Percentiles rank a stretch among this genome's conserved stretches.
Evolutionary conservation across 2,888 invertebrate genomes (phyloP).

Genomic region (Nomada flava): DNA sequence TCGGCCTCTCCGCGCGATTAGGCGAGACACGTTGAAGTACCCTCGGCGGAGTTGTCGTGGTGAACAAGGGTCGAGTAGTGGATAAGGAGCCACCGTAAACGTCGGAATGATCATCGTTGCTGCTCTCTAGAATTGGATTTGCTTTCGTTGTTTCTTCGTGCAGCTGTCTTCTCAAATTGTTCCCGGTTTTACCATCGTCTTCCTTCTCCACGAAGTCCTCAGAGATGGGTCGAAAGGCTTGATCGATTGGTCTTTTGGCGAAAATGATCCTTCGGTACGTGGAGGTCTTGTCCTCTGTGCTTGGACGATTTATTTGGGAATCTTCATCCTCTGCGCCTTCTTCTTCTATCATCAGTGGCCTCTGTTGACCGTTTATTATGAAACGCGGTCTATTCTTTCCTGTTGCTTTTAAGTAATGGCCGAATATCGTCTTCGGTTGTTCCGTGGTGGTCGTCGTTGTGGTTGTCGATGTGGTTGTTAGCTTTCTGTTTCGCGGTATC

Average conservation of each 20-base stretch:
- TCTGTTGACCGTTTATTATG: slow-evolving; percentile 80
- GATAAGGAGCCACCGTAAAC: slow-evolving; percentile 89
- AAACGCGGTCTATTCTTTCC: slow-evolving; percentile 77
- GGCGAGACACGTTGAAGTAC: slow-evolving; percentile 83
- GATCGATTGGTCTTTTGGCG: slow-evolving; percentile 81
- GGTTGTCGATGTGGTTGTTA: slow-evolving; percentile 79
- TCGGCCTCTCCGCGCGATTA: slow-evolving; percentile 76
- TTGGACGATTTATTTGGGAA: slow-evolving; percentile 80
- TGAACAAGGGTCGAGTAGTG: slow-evolving; percentile 88
- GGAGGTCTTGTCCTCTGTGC: slow-evolving; percentile 73
- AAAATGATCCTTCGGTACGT: slow-evolving; percentile 76
- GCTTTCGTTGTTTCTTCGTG: slow-evolving; percentile 85
- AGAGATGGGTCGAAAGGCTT: slow-evolving; percentile 81
- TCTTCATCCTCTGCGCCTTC: slow-evolving; percentile 75
- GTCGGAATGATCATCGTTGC: slow-evolving; percentile 88
- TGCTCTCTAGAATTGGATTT: slow-evolving; percentile 58
- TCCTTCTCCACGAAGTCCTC: not conserved
- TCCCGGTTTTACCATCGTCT: slow-evolving; percentile 81
- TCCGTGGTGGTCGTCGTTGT: slow-evolving; percentile 80
- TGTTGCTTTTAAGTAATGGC: slow-evolving; percentile 76
- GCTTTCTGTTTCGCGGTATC: slow-evolving; percentile 86
- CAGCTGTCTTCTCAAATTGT: slow-evolving; percentile 88
- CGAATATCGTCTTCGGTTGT: slow-evolving; percentile 74
- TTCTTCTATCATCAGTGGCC: slow-evolving; percentile 74
- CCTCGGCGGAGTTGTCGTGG: slow-evolving; percentile 87